Conservation (phyloP, 2,113 vertebrate genomes). For the Chunga burmeisteri region DNA sequence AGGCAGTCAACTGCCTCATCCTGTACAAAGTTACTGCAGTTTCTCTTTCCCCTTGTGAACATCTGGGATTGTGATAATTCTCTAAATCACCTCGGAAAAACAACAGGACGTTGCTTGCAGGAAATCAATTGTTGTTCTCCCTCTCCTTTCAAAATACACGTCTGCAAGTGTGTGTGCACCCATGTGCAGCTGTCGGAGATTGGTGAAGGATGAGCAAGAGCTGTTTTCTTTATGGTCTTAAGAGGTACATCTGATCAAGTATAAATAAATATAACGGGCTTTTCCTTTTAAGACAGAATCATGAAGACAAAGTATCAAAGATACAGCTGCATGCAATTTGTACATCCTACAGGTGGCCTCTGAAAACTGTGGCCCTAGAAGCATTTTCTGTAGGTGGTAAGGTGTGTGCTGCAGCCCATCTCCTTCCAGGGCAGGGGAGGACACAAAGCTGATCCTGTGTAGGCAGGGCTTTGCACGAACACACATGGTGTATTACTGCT, state of each 20-base stretch:
- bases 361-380: neutral
- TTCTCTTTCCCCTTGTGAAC: neutral
- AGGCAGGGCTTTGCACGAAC: neutral
- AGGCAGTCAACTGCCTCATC: neutral
- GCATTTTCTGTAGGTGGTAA: neutral
- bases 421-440: neutral
- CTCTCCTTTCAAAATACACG: neutral
- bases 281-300: neutral
- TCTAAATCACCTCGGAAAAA: slow-evolving; percentile 3
- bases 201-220: neutral
- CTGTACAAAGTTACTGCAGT: neutral
- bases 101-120: slow-evolving; percentile 5
- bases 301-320: neutral
- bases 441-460: neutral
- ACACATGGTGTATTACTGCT: fast-evolving
- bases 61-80: slow-evolving; percentile 44
- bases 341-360: neutral
- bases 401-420: neutral
- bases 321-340: fast-evolving
- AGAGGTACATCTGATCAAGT: neutral
- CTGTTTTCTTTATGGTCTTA: neutral
- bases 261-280: neutral
- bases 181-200: neutral
- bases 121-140: slow-evolving; percentile 33
- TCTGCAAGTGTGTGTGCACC: neutral